Evolutionary conservation across 2,797 vertebrate genomes (phyloP), one percentile per base, ranked within the genome.

Genomic region (Sebastes diploproa): DNA sequence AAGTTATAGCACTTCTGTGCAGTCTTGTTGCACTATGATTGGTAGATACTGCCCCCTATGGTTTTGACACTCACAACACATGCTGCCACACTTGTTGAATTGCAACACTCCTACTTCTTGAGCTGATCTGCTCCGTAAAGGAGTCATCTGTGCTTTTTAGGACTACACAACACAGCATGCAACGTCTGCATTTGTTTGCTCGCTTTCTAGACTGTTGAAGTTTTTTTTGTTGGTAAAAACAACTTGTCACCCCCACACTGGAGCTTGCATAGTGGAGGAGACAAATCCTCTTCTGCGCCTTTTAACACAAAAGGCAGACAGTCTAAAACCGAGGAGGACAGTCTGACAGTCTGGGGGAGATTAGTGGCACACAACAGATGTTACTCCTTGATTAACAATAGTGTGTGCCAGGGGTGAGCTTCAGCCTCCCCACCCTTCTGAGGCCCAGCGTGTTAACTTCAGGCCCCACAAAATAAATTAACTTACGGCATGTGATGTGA

Each of bases 351-450:
- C 86, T 86, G 79, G 80, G 75, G 76, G 83, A 93, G 93, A 95
- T 95, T 95, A 95, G 91, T 89, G 87, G 84, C 88, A 87, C 84
- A 88, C 89, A 95, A 87, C 95, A 96, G 95, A 96, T 96, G 95
- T 94, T 94, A 91, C 83, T 74, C 56, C 88, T 91, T 94, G 95
- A 96, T 95, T 94, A 96, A 94, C 90, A 93, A 92, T 91, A 78
- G 86, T 91, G 87, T 91, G 83, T 90, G 92, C 93, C 94, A 94
- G 94, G 93, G 93, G 90, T 93, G 90, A 90, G 87, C 50, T 79
- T 78, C 78, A 64, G 84, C 88, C 42, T 88, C 83, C 86, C 82
- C 92, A 87, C 89, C 89, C 87, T 74, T 60, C 72, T 79, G 83
- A 88, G 78, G 78, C 87, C 88, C 85, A 70, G 71, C 7, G 73